Base-by-base conservation (phyloP, 2,888 invertebrate genomes). In the Clitarchus hookeri region DNA sequence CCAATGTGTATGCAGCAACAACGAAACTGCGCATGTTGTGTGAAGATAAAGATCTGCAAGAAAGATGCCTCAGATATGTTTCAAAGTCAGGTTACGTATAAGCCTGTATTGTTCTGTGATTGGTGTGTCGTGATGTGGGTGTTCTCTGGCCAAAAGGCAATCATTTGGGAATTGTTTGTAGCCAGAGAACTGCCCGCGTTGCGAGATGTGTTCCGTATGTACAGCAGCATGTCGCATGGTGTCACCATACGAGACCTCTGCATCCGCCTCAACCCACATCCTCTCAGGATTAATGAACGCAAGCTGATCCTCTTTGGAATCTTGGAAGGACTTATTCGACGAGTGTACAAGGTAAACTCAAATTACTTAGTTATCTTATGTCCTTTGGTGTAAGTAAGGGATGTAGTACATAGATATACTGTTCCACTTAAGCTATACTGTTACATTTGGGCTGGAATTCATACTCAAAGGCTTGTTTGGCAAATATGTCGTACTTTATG, bases 241-340 rank as follows among this genome's bases (percentile, higher is more conserved):
- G 95, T 95, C 83, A 96, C 95, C 0, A 94, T 97, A 88, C 93
- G 95, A 87, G 96, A 96, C 90, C 92, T 97, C 54, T 97, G 97
- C 91, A 92, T 95, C 83, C 93, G 96, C 84, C 92, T 93, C 90
- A 95, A 96, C 91, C 96, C 97, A 9, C 94, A 95, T 88, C 94
- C 94, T 88, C 92, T 96, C 84, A 94, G 95, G 89, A 95, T 97
- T 89, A 95, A 97, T 90, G 96, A 96, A 92, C 93, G 96, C 88
- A 96, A 95, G 90, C 93, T 98, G 84, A 95, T 98, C 85, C 96
- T 97, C 89, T 98, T 97, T 91, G 98, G 97, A 0, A 92, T 97
- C n/a, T 93, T 97, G 9, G 96, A 97, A 90, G 96, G 96, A 0
- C 92, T 97, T 11, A 96, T 98, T 86, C 93, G 97, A 54, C 93